Evolutionary conservation across 1,140 invertebrate genomes (phyloP).

Genomic region (Nilaparvata lugens): DNA sequence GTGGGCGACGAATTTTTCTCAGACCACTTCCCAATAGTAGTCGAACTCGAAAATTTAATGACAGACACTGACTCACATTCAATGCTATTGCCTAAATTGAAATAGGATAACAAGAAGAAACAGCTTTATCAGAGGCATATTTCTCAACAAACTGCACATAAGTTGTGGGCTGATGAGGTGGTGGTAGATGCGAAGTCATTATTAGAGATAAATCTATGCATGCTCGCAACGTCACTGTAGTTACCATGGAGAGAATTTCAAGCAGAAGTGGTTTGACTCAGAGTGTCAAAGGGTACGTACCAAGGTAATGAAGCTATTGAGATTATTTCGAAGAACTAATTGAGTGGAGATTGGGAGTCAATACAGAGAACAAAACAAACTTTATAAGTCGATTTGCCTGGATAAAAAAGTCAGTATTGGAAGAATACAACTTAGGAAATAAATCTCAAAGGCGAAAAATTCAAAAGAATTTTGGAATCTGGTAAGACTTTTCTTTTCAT

Average conservation of each 20-base stretch:
- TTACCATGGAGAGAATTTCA: background rate
- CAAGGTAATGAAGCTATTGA: background rate
- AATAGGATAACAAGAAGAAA: no score
- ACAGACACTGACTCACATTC: no score
- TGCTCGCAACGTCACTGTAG: background rate
- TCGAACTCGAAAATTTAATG: background rate
- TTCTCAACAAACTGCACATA: background rate
- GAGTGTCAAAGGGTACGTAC: background rate
- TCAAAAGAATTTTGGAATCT: background rate
- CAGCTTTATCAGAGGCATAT: no score
- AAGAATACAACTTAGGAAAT: conserved; percentile 1
- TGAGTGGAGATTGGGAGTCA: background rate
- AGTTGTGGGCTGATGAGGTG: background rate
- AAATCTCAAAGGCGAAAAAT: conserved; percentile 1
- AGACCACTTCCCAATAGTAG: background rate
- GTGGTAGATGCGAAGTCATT: background rate
- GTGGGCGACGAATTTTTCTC: background rate
- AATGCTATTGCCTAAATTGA: no score
- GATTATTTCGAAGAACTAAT: background rate
- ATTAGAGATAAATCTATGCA: background rate
- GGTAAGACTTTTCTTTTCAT: background rate
- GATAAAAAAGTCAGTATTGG: conserved; percentile 9
- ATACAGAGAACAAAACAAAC: background rate
- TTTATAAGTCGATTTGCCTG: background rate
- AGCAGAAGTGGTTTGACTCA: conserved; percentile 4